Evolutionary conservation across 2,113 vertebrate species (phyloP).

Genomic region (Gopherus evgoodei): DNA sequence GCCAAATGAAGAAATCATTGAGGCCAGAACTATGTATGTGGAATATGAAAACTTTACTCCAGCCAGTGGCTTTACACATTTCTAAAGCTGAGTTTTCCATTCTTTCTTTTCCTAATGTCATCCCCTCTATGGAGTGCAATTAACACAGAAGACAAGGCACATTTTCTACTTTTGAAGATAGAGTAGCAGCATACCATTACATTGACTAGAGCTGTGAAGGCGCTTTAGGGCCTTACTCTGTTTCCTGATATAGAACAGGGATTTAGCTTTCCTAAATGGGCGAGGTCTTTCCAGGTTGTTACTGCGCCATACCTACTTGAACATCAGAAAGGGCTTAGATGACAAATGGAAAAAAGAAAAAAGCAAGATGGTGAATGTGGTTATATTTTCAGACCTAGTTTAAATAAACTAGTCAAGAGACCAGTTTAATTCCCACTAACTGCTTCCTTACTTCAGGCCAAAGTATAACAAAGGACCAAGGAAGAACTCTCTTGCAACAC

Average conservation of each 20-base stretch:
- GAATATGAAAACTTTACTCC: rapidly evolving
- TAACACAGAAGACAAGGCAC: not conserved
- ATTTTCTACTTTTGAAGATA: not conserved
- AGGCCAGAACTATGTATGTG: not conserved
- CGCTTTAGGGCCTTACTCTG: not conserved
- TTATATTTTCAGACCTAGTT: slow-evolving; percentile 9
- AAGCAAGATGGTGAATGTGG: not conserved
- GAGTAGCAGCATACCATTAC: not conserved
- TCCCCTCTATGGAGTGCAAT: not conserved
- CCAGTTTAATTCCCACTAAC: slow-evolving; percentile 11
- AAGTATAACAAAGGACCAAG: not conserved
- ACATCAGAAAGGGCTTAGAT: not conserved
- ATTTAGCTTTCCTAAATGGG: not conserved
- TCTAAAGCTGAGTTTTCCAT: not conserved
- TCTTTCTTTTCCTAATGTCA: not conserved
- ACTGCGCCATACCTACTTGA: not conserved
- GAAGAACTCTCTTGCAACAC: not conserved
- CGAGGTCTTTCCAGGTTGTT: not conserved
- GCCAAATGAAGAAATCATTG: not conserved
- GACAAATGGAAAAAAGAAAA: not conserved
- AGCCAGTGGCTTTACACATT: not conserved
- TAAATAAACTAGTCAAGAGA: slow-evolving; percentile 35
- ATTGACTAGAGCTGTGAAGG: not conserved
- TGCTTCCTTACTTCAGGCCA: slow-evolving; percentile 16
- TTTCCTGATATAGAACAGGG: not conserved